These are phyloP conservation scores for Epinephelus malabaricus DNA, from an alignment of 2,797 vertebrate genomes.

Conservation along the genomic window DNA sequence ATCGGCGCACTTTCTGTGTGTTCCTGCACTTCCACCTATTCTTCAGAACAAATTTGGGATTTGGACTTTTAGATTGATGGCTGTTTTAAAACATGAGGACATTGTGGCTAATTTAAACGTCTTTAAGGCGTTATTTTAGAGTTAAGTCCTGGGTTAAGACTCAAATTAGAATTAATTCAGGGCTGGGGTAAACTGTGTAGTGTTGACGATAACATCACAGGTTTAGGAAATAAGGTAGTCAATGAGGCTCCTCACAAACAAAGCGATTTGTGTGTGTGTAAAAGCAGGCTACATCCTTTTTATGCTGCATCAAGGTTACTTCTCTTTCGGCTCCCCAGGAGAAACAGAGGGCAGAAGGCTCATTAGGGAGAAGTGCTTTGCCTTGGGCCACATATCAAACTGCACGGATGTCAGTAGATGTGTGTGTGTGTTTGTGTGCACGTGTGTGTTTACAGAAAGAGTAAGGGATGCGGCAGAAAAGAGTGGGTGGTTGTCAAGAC, in stretches of 20 bases:
- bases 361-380: slow-evolving; percentile 79
- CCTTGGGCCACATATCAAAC: slow-evolving; percentile 79
- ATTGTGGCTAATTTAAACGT: not conserved
- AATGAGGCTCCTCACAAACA: slow-evolving; percentile 25
- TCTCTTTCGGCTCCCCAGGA: slow-evolving; percentile 66
- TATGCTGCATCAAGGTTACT: slow-evolving; percentile 75
- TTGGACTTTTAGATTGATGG: not conserved
- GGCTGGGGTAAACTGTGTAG: slow-evolving; percentile 2
- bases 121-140: not conserved
- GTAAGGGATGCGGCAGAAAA: slow-evolving; percentile 39
- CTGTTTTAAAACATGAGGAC: not conserved
- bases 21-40: not conserved
- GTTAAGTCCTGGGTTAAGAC: not conserved
- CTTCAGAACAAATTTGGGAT: not conserved
- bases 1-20: not conserved
- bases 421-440: slow-evolving; percentile 38
- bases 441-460: slow-evolving; percentile 39
- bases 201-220: slow-evolving; percentile 16
- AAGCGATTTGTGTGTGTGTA: slow-evolving; percentile 8
- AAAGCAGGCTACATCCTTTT: slow-evolving; percentile 68
- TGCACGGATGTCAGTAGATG: slow-evolving; percentile 55
- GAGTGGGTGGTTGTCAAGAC: slow-evolving; percentile 57
- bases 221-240: slow-evolving; percentile 17
- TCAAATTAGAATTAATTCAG: not conserved
- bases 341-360: slow-evolving; percentile 80